These are phyloP conservation scores for human (Homo sapiens) DNA, from an alignment of 2,113 vertebrate genomes.

Conservation along the genomic window GRCh38 chr12:57438001-57438500, in stretches of 20 bases:
- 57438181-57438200: slow-evolving; percentile 34
- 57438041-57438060: too few relatives aligned
- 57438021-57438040: too few relatives aligned
- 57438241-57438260: not conserved
- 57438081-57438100: not conserved
- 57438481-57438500: not conserved
- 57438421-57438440: not conserved
- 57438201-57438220: not conserved
- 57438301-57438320: not conserved
- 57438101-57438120: not conserved
- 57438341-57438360: not conserved
- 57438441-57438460: not conserved
- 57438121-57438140: not conserved
- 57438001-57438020: too few relatives aligned
- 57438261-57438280: not conserved
- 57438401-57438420: not conserved
- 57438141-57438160: not conserved
- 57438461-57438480: not conserved
- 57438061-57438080: too few relatives aligned
- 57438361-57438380: not conserved
- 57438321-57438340: not conserved
- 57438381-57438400: not conserved
- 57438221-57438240: not conserved
- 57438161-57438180: not conserved
- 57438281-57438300: not conserved